phyloP scores from a whole-genome alignment of 2,797 vertebrate species.

The Channa striata region DNA sequence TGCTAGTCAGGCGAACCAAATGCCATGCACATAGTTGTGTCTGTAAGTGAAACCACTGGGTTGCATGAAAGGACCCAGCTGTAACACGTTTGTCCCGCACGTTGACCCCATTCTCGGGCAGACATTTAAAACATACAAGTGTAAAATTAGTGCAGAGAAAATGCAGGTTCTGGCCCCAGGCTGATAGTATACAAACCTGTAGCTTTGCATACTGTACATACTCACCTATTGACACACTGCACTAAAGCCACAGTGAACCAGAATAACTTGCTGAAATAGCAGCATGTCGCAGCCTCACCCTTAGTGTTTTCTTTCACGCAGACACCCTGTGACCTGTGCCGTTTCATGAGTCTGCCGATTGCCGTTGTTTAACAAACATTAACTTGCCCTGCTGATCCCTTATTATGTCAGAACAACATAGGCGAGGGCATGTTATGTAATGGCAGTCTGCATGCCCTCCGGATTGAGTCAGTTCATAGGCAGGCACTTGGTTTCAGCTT shows the following conservation, averaged over 20 bases:
- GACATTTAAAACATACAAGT: background rate
- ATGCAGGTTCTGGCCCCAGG: conserved; percentile 13
- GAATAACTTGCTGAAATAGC: conserved; percentile 46
- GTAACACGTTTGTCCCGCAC: background rate
- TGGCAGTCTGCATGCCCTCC: conserved; percentile 67
- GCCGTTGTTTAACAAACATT: conserved; percentile 72
- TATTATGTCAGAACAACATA: conserved; percentile 70
- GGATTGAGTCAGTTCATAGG: conserved; percentile 63
- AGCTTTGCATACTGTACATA: conserved; percentile 22
- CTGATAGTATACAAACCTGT: conserved; percentile 11
- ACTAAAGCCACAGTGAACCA: conserved; percentile 50
- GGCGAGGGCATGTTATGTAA: conserved; percentile 70
- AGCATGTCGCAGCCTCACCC: background rate
- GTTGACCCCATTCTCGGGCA: background rate
- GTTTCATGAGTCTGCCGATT: conserved; percentile 30
- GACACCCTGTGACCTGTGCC: conserved; percentile 41
- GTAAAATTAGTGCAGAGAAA: conserved; percentile 23
- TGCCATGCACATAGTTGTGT: conserved; percentile 36
- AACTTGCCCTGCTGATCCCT: conserved; percentile 38
- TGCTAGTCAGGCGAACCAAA: conserved; percentile 19
- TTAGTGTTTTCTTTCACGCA: background rate
- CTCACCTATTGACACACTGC: conserved; percentile 67
- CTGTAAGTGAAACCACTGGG: conserved; percentile 5
- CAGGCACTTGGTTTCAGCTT: conserved; percentile 43
- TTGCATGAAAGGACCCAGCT: background rate